phyloP scores from a whole-genome alignment of 2,113 vertebrate genomes.

The Eubucco bourcierii region DNA sequence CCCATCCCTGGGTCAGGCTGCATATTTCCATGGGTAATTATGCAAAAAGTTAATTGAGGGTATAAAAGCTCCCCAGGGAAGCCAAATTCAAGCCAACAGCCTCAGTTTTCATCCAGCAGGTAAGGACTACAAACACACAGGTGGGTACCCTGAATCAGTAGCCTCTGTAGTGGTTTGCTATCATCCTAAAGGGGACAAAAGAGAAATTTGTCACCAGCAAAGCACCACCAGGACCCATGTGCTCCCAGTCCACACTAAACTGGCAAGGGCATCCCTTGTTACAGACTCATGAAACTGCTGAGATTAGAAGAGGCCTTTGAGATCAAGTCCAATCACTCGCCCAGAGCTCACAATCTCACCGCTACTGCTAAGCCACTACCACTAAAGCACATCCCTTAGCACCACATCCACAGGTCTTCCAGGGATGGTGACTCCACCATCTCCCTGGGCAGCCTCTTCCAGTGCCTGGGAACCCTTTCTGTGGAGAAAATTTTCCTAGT shows the following conservation, averaged over 20 bases:
- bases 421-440: too few relatives aligned
- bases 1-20: neutral
- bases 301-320: too few relatives aligned
- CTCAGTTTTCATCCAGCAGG: neutral
- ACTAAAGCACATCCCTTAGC: too few relatives aligned
- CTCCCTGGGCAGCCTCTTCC: too few relatives aligned
- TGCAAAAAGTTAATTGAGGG: neutral
- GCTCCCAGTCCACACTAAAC: accelerated
- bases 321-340: too few relatives aligned
- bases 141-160: neutral
- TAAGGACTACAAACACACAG: neutral
- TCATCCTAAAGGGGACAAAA: neutral
- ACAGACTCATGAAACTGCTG: too few relatives aligned
- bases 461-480: too few relatives aligned
- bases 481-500: too few relatives aligned
- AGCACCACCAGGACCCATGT: accelerated
- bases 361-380: too few relatives aligned
- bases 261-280: neutral
- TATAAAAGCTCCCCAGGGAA: neutral
- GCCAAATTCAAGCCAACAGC: neutral
- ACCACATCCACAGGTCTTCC: too few relatives aligned
- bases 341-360: too few relatives aligned
- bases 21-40: neutral
- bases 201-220: accelerated
- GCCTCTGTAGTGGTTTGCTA: neutral